These are phyloP conservation scores for Laupala kohalensis DNA, from an alignment of 1,140 invertebrate species.

Conservation along the genomic window DNA sequence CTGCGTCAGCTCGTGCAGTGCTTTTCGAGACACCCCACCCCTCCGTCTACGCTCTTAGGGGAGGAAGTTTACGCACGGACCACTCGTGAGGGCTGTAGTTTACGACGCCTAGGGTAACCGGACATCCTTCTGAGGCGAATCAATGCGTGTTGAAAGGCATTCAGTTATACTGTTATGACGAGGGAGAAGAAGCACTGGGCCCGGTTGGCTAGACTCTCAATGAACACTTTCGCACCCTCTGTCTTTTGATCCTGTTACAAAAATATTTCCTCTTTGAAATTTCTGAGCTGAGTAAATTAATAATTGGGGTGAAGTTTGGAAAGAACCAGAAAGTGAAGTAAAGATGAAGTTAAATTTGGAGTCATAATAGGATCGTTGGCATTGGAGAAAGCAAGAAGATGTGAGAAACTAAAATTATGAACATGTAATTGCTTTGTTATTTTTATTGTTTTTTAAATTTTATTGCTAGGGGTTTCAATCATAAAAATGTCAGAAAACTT, in stretches of 20 bases:
- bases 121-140: background rate
- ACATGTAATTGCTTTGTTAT: no score
- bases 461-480: no score
- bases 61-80: background rate
- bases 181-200: background rate
- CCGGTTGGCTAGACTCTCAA: background rate
- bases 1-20: no score
- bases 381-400: no score
- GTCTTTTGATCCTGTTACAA: background rate
- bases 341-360: background rate
- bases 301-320: background rate
- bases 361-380: no score
- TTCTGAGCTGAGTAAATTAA: background rate
- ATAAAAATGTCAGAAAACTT: no score
- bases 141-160: background rate
- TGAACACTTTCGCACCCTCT: background rate
- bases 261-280: background rate
- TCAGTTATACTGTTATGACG: no score
- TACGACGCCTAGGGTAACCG: background rate
- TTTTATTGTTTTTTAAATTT: no score
- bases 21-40: no score
- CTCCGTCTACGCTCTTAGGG: background rate
- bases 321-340: background rate
- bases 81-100: background rate
- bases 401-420: no score